Base-by-base conservation (phyloP, 2,888 invertebrate species). In the Agrotis clavis region DNA sequence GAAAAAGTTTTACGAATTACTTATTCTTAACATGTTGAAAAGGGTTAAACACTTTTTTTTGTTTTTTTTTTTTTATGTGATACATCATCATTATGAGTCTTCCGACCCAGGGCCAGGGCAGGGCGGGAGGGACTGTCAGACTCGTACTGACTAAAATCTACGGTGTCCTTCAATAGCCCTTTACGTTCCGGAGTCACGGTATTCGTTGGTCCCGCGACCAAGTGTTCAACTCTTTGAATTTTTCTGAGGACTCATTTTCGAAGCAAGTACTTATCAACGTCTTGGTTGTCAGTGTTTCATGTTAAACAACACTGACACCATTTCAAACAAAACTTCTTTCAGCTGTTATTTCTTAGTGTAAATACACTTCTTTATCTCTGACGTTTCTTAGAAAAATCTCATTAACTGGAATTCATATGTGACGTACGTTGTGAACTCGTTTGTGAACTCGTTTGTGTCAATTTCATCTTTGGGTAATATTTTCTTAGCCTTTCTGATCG, bases 261-360 rank as follows among this genome's bases (percentile, higher is more conserved):
- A 16, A 74, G 19, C 50, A 41, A 63, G 6, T 65, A 79, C 61
- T 75, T 62, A 67, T 71, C 81, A 76, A 71, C 1, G 67, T 81
- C 65, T 53, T 57, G 1, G 21, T 48, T 51, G 57, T 65, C 57
- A 60, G 77, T 76, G 71, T 67, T 76, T 66, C 21, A 2, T 80
- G 81, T 80, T 76, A 57, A 54, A 57, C 47, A 30, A 16, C 7
- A 11, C 74, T 68, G 79, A 79, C 79, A 81, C 25, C 59, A 65
- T 81, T 79, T 67, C 71, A 79, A 80, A 75, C 76, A 79, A 75
- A 66, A 69, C 59, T 57, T 67, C 51, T n/a, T 18, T 65, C 45
- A 67, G 54, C 35, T 71, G 48, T 54, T 63, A 65, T 67, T 64
- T 64, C 16, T 50, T 51, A 25, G n/a, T 61, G 67, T 67, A 75